A percentile compares a stretch with the other conserved stretches of the same genome.
These are phyloP conservation scores for Gasteruption jaculator DNA, from an alignment of 2,888 invertebrate genomes.

Conservation along the genomic window DNA sequence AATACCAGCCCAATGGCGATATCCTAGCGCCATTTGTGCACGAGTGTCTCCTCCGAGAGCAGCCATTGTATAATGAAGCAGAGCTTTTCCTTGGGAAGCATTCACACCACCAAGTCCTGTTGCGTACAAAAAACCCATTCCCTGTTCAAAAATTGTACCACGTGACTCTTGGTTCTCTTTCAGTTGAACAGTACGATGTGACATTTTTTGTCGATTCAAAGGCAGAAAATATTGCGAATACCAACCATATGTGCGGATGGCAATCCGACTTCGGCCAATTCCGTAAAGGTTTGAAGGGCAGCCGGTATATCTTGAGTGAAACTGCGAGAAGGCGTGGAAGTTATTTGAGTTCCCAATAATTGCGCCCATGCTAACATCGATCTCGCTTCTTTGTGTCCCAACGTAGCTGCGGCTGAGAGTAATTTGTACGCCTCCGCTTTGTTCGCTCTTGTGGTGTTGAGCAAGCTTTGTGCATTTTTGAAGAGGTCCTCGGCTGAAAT, in stretches of 20 bases:
- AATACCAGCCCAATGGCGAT: conserved; percentile 89
- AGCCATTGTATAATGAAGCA: conserved; percentile 89
- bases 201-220: too few relatives aligned
- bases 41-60: conserved; percentile 87
- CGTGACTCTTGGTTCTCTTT: too few relatives aligned
- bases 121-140: conserved; percentile 82
- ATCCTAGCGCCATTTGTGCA: conserved; percentile 96
- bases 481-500: conserved; percentile 69
- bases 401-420: conserved; percentile 73
- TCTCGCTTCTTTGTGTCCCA: conserved; percentile 76
- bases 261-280: conserved; percentile 70
- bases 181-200: too few relatives aligned
- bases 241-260: conserved; percentile 85
- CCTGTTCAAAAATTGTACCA: too few relatives aligned
- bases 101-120: conserved; percentile 77
- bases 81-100: conserved; percentile 80
- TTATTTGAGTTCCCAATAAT: conserved; percentile 75
- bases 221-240: neutral
- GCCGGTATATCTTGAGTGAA: conserved; percentile 68
- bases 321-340: conserved; percentile 29
- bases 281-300: conserved; percentile 73
- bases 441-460: conserved; percentile 70
- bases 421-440: conserved; percentile 71
- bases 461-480: conserved; percentile 65
- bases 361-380: conserved; percentile 86